phyloP scores from a whole-genome alignment of 2,113 vertebrate genomes.

The Seriola aureovittata region DNA sequence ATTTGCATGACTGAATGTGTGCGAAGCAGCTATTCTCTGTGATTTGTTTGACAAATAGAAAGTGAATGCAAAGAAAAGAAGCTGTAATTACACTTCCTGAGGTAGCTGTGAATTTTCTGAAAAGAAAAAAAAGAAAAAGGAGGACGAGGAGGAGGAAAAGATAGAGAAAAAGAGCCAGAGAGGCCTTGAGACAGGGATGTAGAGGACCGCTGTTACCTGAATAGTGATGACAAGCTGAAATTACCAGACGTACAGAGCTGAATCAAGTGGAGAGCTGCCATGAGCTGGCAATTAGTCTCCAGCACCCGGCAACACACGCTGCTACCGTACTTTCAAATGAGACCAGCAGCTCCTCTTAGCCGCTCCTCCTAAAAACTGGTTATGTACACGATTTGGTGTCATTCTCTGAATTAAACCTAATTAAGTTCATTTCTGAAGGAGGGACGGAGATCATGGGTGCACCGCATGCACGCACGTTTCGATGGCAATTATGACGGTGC shows the following conservation, averaged over 20 bases:
- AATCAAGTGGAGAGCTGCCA: conserved; percentile 56
- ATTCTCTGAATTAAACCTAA: conserved; percentile 52
- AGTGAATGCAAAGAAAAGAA: conserved; percentile 50
- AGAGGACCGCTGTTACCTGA: conserved; percentile 33
- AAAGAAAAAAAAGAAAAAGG: not conserved
- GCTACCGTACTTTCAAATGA: conserved; percentile 30
- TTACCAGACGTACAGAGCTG: conserved; percentile 29
- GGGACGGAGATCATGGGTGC: conserved; percentile 28
- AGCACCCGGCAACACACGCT: conserved; percentile 5
- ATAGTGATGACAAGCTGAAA: conserved; percentile 56
- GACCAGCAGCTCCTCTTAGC: conserved; percentile 15
- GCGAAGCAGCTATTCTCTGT: conserved; percentile 46
- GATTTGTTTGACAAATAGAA: conserved; percentile 70
- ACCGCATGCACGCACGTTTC: not conserved
- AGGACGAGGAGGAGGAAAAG: not conserved
- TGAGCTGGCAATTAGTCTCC: conserved; percentile 59
- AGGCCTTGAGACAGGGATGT: conserved; percentile 9
- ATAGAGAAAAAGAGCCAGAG: not conserved
- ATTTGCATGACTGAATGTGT: conserved; percentile 35
- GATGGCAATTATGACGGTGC: conserved; percentile 42
- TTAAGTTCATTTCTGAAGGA: conserved; percentile 46
- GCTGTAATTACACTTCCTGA: conserved; percentile 57
- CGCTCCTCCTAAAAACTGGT: conserved; percentile 2
- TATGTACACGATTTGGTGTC: conserved; percentile 10
- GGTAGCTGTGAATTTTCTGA: conserved; percentile 26